Percentiles rank a stretch among this genome's conserved stretches.
Conservation (phyloP, 1,140 invertebrate genomes). For the Pseudobourletiella spinata region DNA sequence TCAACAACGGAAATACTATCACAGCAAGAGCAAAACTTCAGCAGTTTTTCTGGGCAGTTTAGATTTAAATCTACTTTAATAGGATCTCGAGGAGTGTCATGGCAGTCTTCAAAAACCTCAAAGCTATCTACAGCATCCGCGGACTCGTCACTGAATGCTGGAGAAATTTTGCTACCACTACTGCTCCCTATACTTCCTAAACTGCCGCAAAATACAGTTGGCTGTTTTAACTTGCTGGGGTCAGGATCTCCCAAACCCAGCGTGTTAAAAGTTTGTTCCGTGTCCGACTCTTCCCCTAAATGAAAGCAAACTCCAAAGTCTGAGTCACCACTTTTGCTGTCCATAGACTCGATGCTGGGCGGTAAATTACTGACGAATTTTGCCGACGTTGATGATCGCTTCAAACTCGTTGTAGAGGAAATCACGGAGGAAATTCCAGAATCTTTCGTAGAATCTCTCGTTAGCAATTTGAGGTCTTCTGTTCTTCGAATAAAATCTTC, state of each 20-base stretch:
- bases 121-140: not conserved
- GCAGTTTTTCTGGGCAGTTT: not conserved
- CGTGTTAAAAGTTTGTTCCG: constrained; percentile 25
- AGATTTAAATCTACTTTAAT: constrained; percentile 8
- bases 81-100: not conserved
- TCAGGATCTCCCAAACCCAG: constrained; percentile 24
- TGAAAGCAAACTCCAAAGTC: constrained; percentile 28
- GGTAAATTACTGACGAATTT: not conserved
- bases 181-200: not conserved
- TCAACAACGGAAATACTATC: constrained; percentile 10
- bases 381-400: not conserved
- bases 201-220: not conserved
- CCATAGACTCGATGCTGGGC: not conserved
- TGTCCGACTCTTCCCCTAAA: constrained; percentile 25
- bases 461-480: not conserved
- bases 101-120: not conserved
- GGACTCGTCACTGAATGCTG: not conserved
- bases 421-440: not conserved
- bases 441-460: constrained; percentile 3
- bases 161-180: not conserved
- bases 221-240: constrained; percentile 15
- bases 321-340: not conserved
- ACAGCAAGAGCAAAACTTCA: constrained; percentile 13
- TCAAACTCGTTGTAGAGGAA: constrained; percentile 2
- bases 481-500: not conserved